Conservation (phyloP, 2,797 vertebrate species). For the Malurus splendens region DNA sequence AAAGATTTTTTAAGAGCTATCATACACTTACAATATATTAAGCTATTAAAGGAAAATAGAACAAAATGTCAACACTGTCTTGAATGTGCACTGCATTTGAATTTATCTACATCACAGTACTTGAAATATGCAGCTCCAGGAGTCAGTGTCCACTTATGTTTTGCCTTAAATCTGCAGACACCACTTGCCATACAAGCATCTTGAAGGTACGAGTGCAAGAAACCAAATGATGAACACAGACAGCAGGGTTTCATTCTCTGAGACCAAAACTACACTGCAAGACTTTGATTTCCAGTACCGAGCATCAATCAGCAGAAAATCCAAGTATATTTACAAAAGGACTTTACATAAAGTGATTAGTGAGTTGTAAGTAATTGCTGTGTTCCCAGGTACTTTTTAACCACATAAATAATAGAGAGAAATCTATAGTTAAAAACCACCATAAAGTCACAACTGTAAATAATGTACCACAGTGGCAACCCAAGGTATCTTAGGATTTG, state of each 20-base stretch:
- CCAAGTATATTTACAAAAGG: slow-evolving; percentile 65
- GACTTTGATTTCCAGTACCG: slow-evolving; percentile 25
- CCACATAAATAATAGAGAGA: slow-evolving; percentile 20
- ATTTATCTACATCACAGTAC: slow-evolving; percentile 63
- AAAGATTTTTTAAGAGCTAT: slow-evolving; percentile 35
- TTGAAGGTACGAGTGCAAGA: slow-evolving; percentile 43
- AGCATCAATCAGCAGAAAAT: slow-evolving; percentile 53
- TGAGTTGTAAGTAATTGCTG: slow-evolving; percentile 24
- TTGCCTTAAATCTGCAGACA: slow-evolving; percentile 10
- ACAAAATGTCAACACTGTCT: slow-evolving; percentile 45
- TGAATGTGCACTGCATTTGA: slow-evolving; percentile 53
- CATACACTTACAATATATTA: slow-evolving; percentile 57
- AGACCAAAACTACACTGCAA: slow-evolving; percentile 31
- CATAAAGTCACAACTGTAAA: slow-evolving; percentile 39
- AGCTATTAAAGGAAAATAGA: slow-evolving; percentile 57
- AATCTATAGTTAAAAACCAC: slow-evolving; percentile 53
- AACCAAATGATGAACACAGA: slow-evolving; percentile 44
- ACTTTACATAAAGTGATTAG: slow-evolving; percentile 61
- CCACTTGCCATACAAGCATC: slow-evolving; percentile 40
- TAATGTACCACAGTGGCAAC: slow-evolving; percentile 26
- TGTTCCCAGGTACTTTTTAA: slow-evolving; percentile 46
- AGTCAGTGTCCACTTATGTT: slow-evolving; percentile 40
- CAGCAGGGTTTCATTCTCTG: slow-evolving; percentile 10
- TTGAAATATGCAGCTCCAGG: slow-evolving; percentile 45
- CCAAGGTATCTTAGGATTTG: slow-evolving; percentile 29